phyloP scores from a whole-genome alignment of 1,140 invertebrate genomes.

The Oryctes rhinoceros region DNA sequence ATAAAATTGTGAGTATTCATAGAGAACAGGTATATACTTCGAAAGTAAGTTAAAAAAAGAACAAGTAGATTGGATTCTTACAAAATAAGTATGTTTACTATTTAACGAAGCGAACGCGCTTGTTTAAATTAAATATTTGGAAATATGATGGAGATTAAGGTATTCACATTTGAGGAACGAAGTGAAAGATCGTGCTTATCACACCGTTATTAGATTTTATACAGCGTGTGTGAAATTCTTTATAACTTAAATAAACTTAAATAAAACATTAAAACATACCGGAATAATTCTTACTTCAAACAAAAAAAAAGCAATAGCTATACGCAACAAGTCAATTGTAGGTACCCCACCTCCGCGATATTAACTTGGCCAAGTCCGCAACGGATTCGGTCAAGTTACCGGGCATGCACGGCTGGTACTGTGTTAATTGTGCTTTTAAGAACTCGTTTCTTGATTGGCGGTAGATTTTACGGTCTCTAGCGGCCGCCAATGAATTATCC shows the following conservation, averaged over 20 bases:
- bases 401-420: not conserved
- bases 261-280: too few species aligned
- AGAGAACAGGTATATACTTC: too few species aligned
- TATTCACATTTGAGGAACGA: too few species aligned
- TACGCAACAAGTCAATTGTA: not conserved
- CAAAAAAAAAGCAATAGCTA: not conserved
- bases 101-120: too few species aligned
- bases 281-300: not conserved
- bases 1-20: too few species aligned
- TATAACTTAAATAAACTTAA: not conserved
- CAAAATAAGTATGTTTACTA: too few species aligned
- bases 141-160: not conserved
- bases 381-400: not conserved
- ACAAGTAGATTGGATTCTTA: too few species aligned
- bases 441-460: conserved; percentile 34
- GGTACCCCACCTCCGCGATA: not conserved
- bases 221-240: too few species aligned
- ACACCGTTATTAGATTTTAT: too few species aligned
- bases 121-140: too few species aligned
- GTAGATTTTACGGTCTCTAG: conserved; percentile 32
- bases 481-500: conserved; percentile 33
- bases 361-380: not conserved
- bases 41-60: too few species aligned
- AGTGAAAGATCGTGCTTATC: too few species aligned
- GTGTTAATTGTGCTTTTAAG: conserved; percentile 26